phyloP scores from a whole-genome alignment of 2,113 vertebrate species.

The Channa argus region DNA sequence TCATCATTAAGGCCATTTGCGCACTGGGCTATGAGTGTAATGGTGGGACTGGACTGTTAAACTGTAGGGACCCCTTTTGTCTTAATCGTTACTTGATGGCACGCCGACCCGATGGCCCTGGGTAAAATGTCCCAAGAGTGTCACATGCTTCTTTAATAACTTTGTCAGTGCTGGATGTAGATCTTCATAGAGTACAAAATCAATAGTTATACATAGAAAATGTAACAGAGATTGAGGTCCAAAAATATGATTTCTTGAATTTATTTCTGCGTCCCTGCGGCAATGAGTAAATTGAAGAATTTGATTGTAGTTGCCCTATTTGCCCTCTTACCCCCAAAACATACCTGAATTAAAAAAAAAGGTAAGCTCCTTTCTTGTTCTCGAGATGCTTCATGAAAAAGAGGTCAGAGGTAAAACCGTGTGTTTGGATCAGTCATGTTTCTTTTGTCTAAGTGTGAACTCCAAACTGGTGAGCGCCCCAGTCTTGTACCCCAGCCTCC shows the following conservation, averaged over 20 bases:
- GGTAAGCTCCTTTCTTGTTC: constrained; percentile 15
- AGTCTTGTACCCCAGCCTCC: background rate
- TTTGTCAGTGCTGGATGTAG: constrained; percentile 55
- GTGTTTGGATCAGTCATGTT: constrained; percentile 47
- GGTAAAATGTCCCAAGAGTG: constrained; percentile 75
- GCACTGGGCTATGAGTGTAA: constrained; percentile 73
- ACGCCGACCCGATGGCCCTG: constrained; percentile 67
- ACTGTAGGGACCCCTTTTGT: constrained; percentile 80
- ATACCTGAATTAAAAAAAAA: constrained; percentile 7
- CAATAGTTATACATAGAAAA: constrained; percentile 57
- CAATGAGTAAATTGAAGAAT: background rate
- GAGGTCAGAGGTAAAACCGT: constrained; percentile 28
- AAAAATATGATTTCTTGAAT: constrained; percentile 34
- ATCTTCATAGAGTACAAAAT: constrained; percentile 39
- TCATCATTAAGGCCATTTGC: constrained; percentile 78
- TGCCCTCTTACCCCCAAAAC: constrained; percentile 3
- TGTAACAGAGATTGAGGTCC: constrained; percentile 10
- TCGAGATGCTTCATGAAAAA: constrained; percentile 12
- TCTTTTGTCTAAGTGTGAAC: constrained; percentile 20
- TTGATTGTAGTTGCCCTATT: background rate
- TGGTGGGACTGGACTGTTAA: constrained; percentile 76
- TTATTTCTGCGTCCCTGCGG: constrained; percentile 4
- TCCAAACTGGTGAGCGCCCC: constrained; percentile 32
- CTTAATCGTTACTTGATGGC: constrained; percentile 78
- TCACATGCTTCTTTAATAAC: constrained; percentile 63